Evolutionary conservation across 2,797 vertebrate genomes (phyloP).

Genomic region (Sebastes kiyomatsui): DNA sequence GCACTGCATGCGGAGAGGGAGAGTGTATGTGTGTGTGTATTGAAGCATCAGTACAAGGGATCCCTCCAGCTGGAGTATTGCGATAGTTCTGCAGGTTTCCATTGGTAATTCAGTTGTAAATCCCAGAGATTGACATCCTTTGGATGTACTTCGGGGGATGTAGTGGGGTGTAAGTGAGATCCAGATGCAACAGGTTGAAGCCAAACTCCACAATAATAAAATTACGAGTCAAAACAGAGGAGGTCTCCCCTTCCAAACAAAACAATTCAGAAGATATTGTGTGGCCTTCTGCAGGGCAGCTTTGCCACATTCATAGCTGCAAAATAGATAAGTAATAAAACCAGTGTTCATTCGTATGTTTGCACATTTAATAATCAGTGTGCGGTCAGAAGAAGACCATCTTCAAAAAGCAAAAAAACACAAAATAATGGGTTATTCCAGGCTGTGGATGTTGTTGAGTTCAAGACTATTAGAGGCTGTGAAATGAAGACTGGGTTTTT

Average conservation of each 20-base stretch:
- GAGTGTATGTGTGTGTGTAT: slow-evolving; percentile 9
- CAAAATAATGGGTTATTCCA: slow-evolving; percentile 21
- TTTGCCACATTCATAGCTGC: slow-evolving; percentile 18
- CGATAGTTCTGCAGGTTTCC: slow-evolving; percentile 63
- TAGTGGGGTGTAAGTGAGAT: slow-evolving; percentile 11
- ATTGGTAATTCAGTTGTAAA: slow-evolving; percentile 57
- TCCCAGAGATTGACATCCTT: slow-evolving; percentile 74
- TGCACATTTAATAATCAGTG: slow-evolving; percentile 38
- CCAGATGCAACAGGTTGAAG: slow-evolving; percentile 34
- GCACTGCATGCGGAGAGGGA: slow-evolving; percentile 70
- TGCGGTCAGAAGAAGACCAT: slow-evolving; percentile 39
- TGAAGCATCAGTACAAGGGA: slow-evolving; percentile 58
- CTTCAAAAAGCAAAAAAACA: slow-evolving; percentile 32
- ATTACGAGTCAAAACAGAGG: neutral
- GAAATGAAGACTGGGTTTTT: slow-evolving; percentile 13
- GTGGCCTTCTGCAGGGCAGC: slow-evolving; percentile 22
- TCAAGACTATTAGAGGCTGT: slow-evolving; percentile 12
- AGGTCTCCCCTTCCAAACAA: neutral
- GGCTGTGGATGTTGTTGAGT: slow-evolving; percentile 8
- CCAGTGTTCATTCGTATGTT: slow-evolving; percentile 1
- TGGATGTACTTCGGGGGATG: slow-evolving; percentile 54
- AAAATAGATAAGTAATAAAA: slow-evolving; percentile 26
- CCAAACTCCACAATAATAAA: slow-evolving; percentile 18
- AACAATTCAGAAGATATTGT: neutral
- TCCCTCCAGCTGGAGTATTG: slow-evolving; percentile 62